Conservation (phyloP, 2,113 vertebrate species). For the Hiodon alosoides region DNA sequence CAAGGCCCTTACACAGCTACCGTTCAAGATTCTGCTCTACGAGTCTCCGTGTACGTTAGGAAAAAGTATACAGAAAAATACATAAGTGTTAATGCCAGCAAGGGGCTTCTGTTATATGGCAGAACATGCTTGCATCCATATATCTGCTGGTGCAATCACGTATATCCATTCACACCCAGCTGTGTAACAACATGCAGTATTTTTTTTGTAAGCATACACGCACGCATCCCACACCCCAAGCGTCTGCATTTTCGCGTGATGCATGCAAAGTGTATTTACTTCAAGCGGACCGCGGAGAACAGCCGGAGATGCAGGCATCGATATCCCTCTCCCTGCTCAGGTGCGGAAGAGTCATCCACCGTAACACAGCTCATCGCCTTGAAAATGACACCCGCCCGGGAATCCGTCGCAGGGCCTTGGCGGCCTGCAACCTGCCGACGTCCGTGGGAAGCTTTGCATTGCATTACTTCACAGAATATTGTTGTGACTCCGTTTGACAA, state of each 20-base stretch:
- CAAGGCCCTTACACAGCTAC: neutral
- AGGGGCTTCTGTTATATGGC: neutral
- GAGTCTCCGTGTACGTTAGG: too few species aligned
- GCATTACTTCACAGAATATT: conserved; percentile 22
- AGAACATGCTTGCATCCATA: neutral
- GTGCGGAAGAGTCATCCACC: conserved; percentile 13
- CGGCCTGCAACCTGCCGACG: conserved; percentile 2
- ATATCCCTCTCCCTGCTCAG: neutral
- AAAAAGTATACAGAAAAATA: too few species aligned
- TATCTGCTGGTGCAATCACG: neutral
- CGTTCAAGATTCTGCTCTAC: too few species aligned
- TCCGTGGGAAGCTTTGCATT: conserved; percentile 22
- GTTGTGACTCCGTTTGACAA: neutral
- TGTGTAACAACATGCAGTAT: too few species aligned
- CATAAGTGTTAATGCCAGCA: neutral
- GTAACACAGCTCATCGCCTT: conserved; percentile 40
- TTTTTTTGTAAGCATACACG: neutral
- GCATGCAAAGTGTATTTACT: conserved; percentile 27
- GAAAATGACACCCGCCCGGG: conserved; percentile 29
- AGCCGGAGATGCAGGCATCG: conserved; percentile 15
- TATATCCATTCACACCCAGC: conserved; percentile 6
- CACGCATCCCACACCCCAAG: neutral
- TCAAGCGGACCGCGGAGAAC: conserved; percentile 31
- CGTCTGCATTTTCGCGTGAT: conserved; percentile 14
- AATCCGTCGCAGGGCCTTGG: conserved; percentile 29